phyloP scores from a whole-genome alignment of 2,113 vertebrate species.

The Typhlomys cinereus region DNA sequence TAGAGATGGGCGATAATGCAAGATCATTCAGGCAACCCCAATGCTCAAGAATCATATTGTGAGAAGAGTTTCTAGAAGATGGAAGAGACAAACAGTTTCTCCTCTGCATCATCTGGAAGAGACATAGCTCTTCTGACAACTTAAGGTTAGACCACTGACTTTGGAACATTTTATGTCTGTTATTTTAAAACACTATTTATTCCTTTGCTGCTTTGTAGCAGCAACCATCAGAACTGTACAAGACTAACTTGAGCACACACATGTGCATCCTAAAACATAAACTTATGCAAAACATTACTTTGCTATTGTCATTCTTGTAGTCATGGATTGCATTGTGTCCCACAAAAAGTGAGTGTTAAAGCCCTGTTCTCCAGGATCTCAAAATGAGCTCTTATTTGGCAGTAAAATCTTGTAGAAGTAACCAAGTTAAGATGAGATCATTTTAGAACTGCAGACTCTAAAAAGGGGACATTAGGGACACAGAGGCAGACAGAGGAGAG shows the following conservation, averaged over 20 bases:
- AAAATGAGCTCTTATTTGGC: neutral
- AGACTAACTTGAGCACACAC: neutral
- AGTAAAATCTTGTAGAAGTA: neutral
- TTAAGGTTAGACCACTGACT: neutral
- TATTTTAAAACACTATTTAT: neutral
- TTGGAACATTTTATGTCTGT: neutral
- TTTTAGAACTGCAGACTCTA: neutral
- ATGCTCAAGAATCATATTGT: neutral
- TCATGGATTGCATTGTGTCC: neutral
- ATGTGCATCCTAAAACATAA: neutral
- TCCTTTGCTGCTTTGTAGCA: neutral
- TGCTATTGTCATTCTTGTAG: neutral
- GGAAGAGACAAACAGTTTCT: neutral
- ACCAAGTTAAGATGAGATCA: neutral
- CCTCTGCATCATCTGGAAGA: neutral
- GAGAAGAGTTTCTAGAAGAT: neutral
- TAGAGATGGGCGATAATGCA: neutral
- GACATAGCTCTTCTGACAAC: neutral
- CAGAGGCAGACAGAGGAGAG: neutral
- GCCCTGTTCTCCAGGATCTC: neutral
- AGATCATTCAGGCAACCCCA: neutral
- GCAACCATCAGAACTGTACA: neutral
- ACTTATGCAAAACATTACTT: neutral
- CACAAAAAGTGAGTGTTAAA: neutral
- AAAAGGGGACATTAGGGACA: neutral